These are phyloP conservation scores for Mythimna albipuncta DNA, from an alignment of 2,888 invertebrate species.

Conservation along the genomic window DNA sequence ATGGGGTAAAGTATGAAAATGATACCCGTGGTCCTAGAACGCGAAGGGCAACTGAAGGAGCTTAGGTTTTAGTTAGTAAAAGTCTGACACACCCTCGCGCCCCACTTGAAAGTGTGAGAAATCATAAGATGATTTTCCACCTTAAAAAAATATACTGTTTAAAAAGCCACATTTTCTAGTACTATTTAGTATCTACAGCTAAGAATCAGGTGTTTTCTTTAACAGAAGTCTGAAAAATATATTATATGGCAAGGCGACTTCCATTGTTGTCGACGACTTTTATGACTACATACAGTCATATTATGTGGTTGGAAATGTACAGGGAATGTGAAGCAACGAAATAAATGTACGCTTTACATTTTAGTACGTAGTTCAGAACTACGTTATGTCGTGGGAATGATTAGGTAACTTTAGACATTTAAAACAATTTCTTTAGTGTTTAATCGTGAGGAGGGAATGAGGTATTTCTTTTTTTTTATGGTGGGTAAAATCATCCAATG, in stretches of 20 bases:
- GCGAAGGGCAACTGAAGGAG: no score
- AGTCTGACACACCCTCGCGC: no score
- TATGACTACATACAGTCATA: constrained; percentile 8
- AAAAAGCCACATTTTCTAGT: not conserved
- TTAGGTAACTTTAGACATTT: not conserved
- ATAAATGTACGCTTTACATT: constrained; percentile 31
- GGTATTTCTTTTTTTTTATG: no score
- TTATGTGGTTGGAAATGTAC: constrained; percentile 15
- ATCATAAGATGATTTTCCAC: no score
- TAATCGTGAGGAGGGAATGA: not conserved
- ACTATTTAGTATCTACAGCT: not conserved
- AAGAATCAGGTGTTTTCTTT: constrained; percentile 1
- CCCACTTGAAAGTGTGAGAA: no score
- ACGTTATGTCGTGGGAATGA: not conserved
- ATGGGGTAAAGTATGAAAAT: no score
- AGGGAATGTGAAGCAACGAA: not conserved
- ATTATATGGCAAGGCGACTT: constrained; percentile 10
- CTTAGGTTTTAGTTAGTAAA: no score
- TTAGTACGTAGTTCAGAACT: constrained; percentile 2
- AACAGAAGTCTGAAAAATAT: constrained; percentile 16
- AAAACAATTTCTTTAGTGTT: not conserved
- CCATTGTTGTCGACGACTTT: constrained; percentile 7
- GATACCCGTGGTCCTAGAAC: no score
- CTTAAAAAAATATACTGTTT: not conserved
- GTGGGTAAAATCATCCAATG: no score